These are phyloP conservation scores for Centroberyx gerrardi DNA, from an alignment of 2,797 vertebrate species.

Conservation along the genomic window DNA sequence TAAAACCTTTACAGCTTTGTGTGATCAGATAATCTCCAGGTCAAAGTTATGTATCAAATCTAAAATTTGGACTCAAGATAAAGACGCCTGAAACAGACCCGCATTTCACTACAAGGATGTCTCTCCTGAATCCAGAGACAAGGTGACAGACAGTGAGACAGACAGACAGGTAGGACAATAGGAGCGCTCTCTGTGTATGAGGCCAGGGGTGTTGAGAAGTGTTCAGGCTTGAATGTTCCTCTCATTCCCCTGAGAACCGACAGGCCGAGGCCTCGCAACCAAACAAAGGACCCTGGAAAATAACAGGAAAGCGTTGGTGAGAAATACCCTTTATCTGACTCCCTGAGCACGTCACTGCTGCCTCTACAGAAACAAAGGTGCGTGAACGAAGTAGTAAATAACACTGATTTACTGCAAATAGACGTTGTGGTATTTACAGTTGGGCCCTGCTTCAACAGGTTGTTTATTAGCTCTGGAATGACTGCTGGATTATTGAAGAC, in stretches of 20 bases:
- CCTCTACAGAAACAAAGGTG: conserved; percentile 95
- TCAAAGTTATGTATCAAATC: neutral
- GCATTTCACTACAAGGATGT: conserved; percentile 4
- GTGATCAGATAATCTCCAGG: no score
- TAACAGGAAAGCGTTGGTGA: conserved; percentile 99
- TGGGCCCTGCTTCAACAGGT: conserved; percentile 89
- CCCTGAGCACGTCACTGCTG: conserved; percentile 96
- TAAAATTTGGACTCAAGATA: neutral
- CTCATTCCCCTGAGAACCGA: conserved; percentile 94
- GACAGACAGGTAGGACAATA: conserved; percentile 47
- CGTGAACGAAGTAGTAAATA: conserved; percentile 94
- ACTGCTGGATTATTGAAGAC: conserved; percentile 89
- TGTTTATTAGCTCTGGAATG: conserved; percentile 89
- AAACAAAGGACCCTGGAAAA: conserved; percentile 98
- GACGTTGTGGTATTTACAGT: conserved; percentile 92
- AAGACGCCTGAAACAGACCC: no score
- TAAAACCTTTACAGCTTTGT: no score
- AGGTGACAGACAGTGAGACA: conserved; percentile 43
- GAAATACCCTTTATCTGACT: conserved; percentile 98
- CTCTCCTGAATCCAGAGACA: conserved; percentile 38
- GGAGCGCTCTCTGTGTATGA: conserved; percentile 46
- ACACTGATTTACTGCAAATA: conserved; percentile 94
- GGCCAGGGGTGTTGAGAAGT: conserved; percentile 55
- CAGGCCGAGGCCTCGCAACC: conserved; percentile 90
- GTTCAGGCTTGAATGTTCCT: conserved; percentile 80